Evolutionary conservation across 2,888 invertebrate species (phyloP).

Genomic region (Ashinkailepas kermadecensis): DNA sequence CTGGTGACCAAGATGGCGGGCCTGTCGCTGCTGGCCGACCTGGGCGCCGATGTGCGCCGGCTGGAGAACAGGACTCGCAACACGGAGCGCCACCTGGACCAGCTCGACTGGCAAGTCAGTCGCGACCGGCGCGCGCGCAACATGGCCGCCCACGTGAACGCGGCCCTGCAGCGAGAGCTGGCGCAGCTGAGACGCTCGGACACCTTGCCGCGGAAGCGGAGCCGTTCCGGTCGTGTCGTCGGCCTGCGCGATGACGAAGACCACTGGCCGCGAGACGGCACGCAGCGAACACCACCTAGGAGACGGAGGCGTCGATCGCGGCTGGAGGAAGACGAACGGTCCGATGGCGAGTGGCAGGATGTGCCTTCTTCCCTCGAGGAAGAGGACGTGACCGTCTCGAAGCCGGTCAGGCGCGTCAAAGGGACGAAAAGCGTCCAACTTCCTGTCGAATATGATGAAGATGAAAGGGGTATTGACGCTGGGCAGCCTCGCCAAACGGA

Average conservation of each 20-base stretch:
- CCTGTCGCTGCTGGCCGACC: background rate
- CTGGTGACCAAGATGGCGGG: background rate
- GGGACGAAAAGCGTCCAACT: too few species aligned
- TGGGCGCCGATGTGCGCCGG: slow-evolving; percentile 8
- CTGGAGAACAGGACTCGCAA: background rate
- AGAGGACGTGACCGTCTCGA: background rate
- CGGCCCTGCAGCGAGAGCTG: background rate
- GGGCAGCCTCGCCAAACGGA: too few species aligned
- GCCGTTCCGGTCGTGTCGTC: too few species aligned
- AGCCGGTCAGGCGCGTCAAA: too few species aligned
- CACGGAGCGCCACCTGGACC: background rate
- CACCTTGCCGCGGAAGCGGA: background rate
- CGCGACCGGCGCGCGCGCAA: background rate
- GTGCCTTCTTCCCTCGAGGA: background rate
- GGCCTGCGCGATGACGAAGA: too few species aligned
- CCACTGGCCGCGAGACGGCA: background rate
- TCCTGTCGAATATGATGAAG: too few species aligned
- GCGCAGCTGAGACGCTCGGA: background rate
- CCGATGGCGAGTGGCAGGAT: too few species aligned
- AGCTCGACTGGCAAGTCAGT: background rate
- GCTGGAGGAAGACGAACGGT: background rate
- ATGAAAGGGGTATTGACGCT: too few species aligned
- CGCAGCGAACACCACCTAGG: background rate
- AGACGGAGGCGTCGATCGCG: background rate
- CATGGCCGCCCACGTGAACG: background rate